Evolutionary conservation across 2,797 vertebrate species (phyloP), one percentile per base, ranked within the genome.

Genomic region (Anomalospiza imberbis): DNA sequence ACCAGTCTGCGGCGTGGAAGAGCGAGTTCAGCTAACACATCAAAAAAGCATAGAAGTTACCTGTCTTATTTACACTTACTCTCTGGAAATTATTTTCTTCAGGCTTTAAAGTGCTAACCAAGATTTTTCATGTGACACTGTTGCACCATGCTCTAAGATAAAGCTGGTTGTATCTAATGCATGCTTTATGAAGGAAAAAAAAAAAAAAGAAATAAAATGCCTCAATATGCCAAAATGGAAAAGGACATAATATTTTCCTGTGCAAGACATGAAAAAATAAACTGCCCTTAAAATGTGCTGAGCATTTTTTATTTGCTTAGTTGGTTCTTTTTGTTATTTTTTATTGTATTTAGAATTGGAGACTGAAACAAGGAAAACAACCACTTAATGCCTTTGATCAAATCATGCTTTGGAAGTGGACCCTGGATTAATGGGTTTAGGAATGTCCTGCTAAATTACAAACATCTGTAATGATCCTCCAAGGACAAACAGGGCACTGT

Each of bases 391-490:
- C 15, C 44, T 86, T 81, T 88, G 89, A 88, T 88, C 54, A 83
- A 66, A 77, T 68, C 62, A 55, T 32, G 31, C n/a, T 57, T 66
- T 81, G 50, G 66, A 85, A 91, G 40, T 5, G 9, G n/a, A 61
- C 22, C 6, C 24, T 63, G 36, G 55, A 95, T 91, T 91, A 86
- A 90, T 93, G 45, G 63, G 12, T 78, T 83, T 88, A 73, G 63
- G 40, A 86, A 75, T 88, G 88, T 81, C 50, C 60, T 77, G 87
- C 51, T 91, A 94, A 93, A 93, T 94, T 94, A 68, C 74, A 89
- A 84, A 86, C 66, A 48, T 76, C 74, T 84, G 74, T 92, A 94
- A 95, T 62, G 74, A 91, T 87, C n/a, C 83, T 81, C 73, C 76
- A 93, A 93, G 93, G 88, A 94, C 76, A 70, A 92, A 68, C 50